Percentiles rank a stretch among this genome's conserved stretches.
These are phyloP conservation scores for Tillus elongatus DNA, from an alignment of 2,888 invertebrate species.

Conservation along the genomic window DNA sequence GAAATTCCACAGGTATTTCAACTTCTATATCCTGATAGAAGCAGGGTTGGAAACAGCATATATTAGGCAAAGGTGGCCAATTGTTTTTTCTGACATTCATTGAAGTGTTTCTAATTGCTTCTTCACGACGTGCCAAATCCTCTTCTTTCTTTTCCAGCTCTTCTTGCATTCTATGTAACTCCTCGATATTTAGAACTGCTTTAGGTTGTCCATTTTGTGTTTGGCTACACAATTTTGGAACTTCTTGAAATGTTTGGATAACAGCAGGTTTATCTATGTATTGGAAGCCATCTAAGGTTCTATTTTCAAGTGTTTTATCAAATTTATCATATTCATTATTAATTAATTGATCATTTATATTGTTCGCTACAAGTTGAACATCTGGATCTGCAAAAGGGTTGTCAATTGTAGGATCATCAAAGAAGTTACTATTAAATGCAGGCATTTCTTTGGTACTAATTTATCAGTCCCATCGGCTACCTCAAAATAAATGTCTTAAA, in stretches of 20 bases:
- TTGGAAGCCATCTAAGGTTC: no score
- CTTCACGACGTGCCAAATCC: slow-evolving; percentile 79
- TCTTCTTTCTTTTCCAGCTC: slow-evolving; percentile 88
- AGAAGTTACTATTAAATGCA: no score
- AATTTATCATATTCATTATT: no score
- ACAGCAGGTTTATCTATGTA: slow-evolving; percentile 65
- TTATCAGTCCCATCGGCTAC: no score
- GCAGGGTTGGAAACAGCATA: slow-evolving; percentile 91
- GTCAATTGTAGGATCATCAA: no score
- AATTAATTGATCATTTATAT: no score
- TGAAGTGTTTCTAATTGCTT: slow-evolving; percentile 61
- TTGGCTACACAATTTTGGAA: slow-evolving; percentile 60
- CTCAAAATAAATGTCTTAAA: no score
- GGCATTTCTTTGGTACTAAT: no score
- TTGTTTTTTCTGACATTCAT: slow-evolving; percentile 75
- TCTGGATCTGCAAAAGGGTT: no score
- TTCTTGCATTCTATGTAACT: slow-evolving; percentile 70
- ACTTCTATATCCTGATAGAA: slow-evolving; percentile 99
- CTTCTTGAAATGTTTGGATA: slow-evolving; percentile 69
- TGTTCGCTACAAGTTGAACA: no score
- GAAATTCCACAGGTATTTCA: slow-evolving; percentile 96
- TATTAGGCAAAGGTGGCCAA: slow-evolving; percentile 95
- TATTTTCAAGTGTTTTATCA: no score
- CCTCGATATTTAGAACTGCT: slow-evolving; percentile 55
- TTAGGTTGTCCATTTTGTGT: slow-evolving; percentile 50